A percentile compares a stretch with the other conserved stretches of the same genome.
Conservation (phyloP, 2,113 vertebrate species). For the Tichodroma muraria region DNA sequence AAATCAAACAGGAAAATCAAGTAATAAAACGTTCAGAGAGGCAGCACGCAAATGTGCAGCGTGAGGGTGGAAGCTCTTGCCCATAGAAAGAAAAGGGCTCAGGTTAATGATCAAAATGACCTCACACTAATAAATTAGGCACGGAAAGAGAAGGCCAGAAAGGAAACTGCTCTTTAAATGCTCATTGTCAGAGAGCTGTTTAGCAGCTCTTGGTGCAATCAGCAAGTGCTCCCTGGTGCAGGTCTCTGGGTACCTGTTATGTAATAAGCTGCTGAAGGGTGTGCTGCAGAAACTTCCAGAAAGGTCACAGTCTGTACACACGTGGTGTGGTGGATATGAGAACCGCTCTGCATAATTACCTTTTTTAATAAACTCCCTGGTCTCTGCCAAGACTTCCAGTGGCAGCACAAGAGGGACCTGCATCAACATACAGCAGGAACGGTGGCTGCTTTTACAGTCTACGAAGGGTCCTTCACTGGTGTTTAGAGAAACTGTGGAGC, state of each 20-base stretch:
- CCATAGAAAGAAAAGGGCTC: neutral
- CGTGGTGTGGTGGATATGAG: neutral
- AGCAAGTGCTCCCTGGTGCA: neutral
- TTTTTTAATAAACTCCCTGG: slow-evolving; percentile 23
- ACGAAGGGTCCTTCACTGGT: neutral
- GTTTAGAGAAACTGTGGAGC: neutral
- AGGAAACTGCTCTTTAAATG: slow-evolving; percentile 23
- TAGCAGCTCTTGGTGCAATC: neutral
- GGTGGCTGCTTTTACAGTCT: neutral
- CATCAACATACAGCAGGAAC: neutral
- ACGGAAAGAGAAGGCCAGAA: neutral
- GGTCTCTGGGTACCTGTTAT: neutral
- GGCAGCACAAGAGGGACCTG: neutral
- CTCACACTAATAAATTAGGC: slow-evolving; percentile 27
- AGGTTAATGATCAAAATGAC: slow-evolving; percentile 46
- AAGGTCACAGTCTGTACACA: neutral
- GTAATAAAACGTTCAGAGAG: slow-evolving; percentile 36
- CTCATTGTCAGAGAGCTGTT: slow-evolving; percentile 12
- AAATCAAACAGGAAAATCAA: slow-evolving; percentile 48
- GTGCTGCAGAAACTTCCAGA: slow-evolving; percentile 1
- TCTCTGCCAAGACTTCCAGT: neutral
- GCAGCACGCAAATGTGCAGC: neutral
- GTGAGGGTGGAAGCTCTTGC: neutral
- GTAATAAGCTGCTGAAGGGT: neutral
- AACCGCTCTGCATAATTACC: slow-evolving; percentile 34